Base-by-base conservation (phyloP, 2,888 invertebrate species). In the Blastobasis adustella region DNA sequence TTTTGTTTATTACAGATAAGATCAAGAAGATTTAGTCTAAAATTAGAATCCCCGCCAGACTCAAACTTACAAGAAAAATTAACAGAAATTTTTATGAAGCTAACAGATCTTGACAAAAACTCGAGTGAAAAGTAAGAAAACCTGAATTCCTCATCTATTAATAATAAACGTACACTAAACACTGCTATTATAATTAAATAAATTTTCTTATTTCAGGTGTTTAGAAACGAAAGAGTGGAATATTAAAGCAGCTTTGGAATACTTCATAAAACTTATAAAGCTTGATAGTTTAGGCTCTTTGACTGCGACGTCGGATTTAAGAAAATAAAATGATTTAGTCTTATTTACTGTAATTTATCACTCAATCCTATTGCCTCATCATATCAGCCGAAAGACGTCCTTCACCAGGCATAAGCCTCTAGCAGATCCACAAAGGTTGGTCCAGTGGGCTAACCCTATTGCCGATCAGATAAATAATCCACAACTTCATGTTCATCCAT, bases 151-250 rank as follows among this genome's bases (percentile, higher is more conserved):
- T 23, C 23, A 3, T 23, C 3, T 23, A 3, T 23, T 23, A 23
- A 23, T 23, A 23, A 23, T 23, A 23, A 23, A 23, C 3, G 23
- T 23, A n/a, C n/a, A n/a, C n/a, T n/a, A 23, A 23, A 23, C 3
- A 23, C 23, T 23, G 23, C 23, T 23, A 23, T 23, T 23, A 23
- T 23, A 36, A 10, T 40, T 42, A 4, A 10, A 7, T 38, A 49
- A 10, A 43, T 45, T 42, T 39, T 9, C 5, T 41, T 43, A 7
- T 37, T 85, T 88, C 75, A 93, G 92, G 63, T 93, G 92, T 65
- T 77, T 94, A 54, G 90, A 91, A 62, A 83, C 90, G 55, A 91
- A 91, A 59, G 79, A 88, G 23, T 94, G 93, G 91, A 89, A 94
- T 71, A 85, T 92, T 7, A 74, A 70, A 54, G 58, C 66, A 37